These are phyloP conservation scores for Chloebia gouldiae DNA, from an alignment of 2,113 vertebrate genomes.

Conservation along the genomic window DNA sequence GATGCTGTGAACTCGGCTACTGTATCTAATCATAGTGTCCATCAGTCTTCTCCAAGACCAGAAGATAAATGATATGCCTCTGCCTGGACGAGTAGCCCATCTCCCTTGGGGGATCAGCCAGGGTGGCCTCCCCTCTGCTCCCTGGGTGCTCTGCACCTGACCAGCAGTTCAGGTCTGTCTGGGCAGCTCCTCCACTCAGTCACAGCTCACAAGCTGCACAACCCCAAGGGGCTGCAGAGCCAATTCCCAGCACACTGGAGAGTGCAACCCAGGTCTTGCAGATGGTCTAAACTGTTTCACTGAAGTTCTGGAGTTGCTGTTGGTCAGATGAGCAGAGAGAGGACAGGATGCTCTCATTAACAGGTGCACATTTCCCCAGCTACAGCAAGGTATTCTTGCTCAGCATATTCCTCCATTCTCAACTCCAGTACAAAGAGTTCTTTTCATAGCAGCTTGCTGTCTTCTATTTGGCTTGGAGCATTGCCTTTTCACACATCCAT, in stretches of 20 bases:
- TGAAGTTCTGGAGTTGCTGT: background rate
- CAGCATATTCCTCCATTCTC: background rate
- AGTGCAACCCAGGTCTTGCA: background rate
- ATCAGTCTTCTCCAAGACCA: background rate
- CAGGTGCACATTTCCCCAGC: background rate
- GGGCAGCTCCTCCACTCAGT: background rate
- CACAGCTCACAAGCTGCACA: background rate
- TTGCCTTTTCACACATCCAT: background rate
- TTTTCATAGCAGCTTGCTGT: background rate
- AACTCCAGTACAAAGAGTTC: background rate
- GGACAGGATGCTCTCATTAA: background rate
- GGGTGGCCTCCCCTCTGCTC: background rate
- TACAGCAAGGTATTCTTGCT: background rate
- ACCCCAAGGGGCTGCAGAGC: background rate
- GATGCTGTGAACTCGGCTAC: background rate
- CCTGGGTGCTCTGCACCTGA: background rate
- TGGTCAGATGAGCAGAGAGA: background rate
- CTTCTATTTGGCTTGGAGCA: background rate
- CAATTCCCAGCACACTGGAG: no score
- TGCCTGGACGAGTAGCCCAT: background rate
- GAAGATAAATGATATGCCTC: background rate
- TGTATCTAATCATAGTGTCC: background rate
- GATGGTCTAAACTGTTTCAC: background rate
- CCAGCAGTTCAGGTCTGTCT: background rate
- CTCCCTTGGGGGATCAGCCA: background rate